A percentile compares a stretch with the other conserved stretches of the same genome.
Evolutionary conservation across 2,888 invertebrate genomes (phyloP).

Genomic region (Linyphia triangularis): DNA sequence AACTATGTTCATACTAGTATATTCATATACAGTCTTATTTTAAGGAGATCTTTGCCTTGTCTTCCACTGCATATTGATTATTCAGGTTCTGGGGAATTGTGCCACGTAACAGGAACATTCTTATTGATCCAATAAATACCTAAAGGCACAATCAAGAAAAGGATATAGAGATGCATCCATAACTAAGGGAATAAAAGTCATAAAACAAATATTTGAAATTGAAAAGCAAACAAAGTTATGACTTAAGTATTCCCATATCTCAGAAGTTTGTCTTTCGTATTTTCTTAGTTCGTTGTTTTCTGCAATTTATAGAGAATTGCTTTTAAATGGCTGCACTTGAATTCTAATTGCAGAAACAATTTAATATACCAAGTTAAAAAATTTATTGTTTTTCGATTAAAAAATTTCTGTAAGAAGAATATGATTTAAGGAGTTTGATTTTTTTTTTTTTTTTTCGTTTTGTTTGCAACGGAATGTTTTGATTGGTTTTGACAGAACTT

Average conservation of each 20-base stretch:
- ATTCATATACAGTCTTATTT: neutral
- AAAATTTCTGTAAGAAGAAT: neutral
- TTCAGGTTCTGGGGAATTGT: constrained; percentile 49
- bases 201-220: constrained; percentile 54
- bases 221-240: neutral
- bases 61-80: constrained; percentile 59
- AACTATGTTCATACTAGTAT: neutral
- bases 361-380: constrained; percentile 10
- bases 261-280: neutral
- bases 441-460: too few relatives aligned
- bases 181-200: constrained; percentile 23
- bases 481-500: too few relatives aligned
- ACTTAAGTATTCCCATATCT: neutral
- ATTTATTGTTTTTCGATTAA: neutral
- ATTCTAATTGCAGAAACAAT: constrained; percentile 36
- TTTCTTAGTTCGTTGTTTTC: neutral
- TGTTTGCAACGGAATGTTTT: too few relatives aligned
- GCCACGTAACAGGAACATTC: constrained; percentile 12
- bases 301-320: neutral
- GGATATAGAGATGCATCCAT: constrained; percentile 48
- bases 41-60: neutral
- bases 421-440: too few relatives aligned
- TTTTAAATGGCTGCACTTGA: constrained; percentile 24
- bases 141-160: constrained; percentile 49
- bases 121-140: constrained; percentile 62